Evolutionary conservation across 2,888 invertebrate species (phyloP).

Genomic region (Andricus quercusramuli): DNA sequence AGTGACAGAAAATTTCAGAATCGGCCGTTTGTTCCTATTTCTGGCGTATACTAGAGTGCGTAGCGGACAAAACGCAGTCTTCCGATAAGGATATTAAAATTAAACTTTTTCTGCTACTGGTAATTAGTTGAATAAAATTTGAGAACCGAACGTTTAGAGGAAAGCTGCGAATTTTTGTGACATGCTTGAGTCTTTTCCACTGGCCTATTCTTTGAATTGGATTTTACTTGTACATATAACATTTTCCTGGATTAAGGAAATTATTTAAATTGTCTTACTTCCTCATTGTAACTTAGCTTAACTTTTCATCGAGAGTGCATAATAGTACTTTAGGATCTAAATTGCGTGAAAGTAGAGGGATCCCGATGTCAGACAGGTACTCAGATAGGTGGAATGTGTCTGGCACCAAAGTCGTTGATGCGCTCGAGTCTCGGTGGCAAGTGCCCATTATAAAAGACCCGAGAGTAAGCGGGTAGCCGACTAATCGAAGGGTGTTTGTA

Average conservation of each 20-base stretch:
- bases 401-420: constrained; percentile 41
- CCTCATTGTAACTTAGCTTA: background rate
- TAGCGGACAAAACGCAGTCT: too few species aligned
- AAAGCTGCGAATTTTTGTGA: too few species aligned
- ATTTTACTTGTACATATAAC: background rate
- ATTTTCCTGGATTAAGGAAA: background rate
- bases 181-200: too few species aligned
- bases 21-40: too few species aligned
- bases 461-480: constrained; percentile 41
- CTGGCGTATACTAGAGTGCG: too few species aligned
- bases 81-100: too few species aligned
- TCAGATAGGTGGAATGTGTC: constrained; percentile 5
- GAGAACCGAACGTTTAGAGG: too few species aligned
- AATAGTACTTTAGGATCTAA: background rate
- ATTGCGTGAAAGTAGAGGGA: background rate
- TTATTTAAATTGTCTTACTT: background rate
- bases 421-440: constrained; percentile 42
- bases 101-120: too few species aligned
- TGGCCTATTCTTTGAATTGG: too few species aligned
- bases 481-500: constrained; percentile 1
- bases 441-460: constrained; percentile 40
- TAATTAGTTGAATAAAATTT: too few species aligned
- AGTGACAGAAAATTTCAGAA: too few species aligned
- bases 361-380: background rate
- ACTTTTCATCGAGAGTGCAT: constrained; percentile 7